A percentile compares a stretch with the other conserved stretches of the same genome.
Conservation (phyloP, 2,888 invertebrate species). For the Xanthostigma xanthostigma region DNA sequence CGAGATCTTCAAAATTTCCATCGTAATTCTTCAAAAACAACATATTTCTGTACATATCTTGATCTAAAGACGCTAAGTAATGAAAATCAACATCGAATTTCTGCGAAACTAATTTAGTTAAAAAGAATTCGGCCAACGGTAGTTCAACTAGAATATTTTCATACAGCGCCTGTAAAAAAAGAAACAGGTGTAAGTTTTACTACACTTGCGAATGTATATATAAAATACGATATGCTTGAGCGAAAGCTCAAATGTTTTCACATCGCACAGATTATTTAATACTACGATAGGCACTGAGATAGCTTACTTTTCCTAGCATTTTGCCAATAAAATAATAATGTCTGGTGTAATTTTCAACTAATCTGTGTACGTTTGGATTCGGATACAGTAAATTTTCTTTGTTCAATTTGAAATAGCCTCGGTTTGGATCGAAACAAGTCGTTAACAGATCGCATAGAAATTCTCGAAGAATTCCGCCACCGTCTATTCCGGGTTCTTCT, state of each 20-base stretch:
- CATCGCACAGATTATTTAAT: too few species aligned
- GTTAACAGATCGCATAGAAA: slow-evolving; percentile 87
- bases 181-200: background rate
- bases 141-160: slow-evolving; percentile 89
- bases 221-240: too few species aligned
- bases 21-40: slow-evolving; percentile 72
- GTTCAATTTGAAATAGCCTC: slow-evolving; percentile 82
- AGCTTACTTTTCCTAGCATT: slow-evolving; percentile 70
- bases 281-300: slow-evolving; percentile 3
- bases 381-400: slow-evolving; percentile 90
- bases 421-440: slow-evolving; percentile 91
- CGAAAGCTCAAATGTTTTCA: too few species aligned
- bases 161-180: slow-evolving; percentile 59
- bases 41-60: slow-evolving; percentile 79
- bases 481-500: slow-evolving; percentile 94
- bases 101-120: slow-evolving; percentile 73
- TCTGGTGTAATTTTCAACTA: slow-evolving; percentile 72
- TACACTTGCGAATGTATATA: background rate
- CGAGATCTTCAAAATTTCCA: slow-evolving; percentile 75
- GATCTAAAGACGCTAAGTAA: slow-evolving; percentile 86
- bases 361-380: slow-evolving; percentile 78
- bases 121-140: slow-evolving; percentile 90
- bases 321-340: slow-evolving; percentile 93
- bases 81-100: slow-evolving; percentile 72
- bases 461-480: slow-evolving; percentile 92